Evolutionary conservation across 2,888 invertebrate genomes (phyloP), one percentile per base, ranked within the genome.

Genomic region (Mimas tiliae): DNA sequence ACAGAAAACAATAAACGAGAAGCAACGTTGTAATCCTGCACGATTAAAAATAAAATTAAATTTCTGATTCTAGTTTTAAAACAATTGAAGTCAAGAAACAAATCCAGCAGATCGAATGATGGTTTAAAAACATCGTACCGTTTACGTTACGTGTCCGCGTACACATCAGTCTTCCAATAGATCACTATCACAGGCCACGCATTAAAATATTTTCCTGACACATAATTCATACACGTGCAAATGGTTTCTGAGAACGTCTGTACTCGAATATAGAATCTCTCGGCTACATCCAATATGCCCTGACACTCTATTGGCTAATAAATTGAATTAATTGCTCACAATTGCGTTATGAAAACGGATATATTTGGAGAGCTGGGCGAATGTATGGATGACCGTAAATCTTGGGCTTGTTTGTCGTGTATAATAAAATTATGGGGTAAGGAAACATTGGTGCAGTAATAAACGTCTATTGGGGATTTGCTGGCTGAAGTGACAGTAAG

Each of bases 191-290:
- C 73, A 71, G 75, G 70, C 74, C 78, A 75, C 76, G 80, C 87
- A 89, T 90, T 89, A 88, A 89, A 90, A 90, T 90, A 85, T 82
- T 90, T 87, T 77, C 79, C 72, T 78, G 85, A 79, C 85, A 85
- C 80, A 85, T 87, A 81, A 83, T 78, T 86, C 85, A 86, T 85
- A 80, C 72, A 80, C 73, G 70, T 67, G 63, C 67, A 65, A 73
- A 76, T 76, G 78, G 75, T 74, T 82, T 84, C 85, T 78, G 50
- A 65, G 84, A 83, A 83, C 63, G 64, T 66, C 69, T 69, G 33
- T 48, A 62, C 47, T 51, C 42, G 55, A 11, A 63, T 66, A 52
- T 66, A 63, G 66, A 66, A 65, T 12, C 16, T 52, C 21, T 27
- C 27, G 14, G 53, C 68, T 69, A 62, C 68, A 55, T 62, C 62